Conservation (phyloP, 2,113 vertebrate genomes). For the Pteruthius melanotis region DNA sequence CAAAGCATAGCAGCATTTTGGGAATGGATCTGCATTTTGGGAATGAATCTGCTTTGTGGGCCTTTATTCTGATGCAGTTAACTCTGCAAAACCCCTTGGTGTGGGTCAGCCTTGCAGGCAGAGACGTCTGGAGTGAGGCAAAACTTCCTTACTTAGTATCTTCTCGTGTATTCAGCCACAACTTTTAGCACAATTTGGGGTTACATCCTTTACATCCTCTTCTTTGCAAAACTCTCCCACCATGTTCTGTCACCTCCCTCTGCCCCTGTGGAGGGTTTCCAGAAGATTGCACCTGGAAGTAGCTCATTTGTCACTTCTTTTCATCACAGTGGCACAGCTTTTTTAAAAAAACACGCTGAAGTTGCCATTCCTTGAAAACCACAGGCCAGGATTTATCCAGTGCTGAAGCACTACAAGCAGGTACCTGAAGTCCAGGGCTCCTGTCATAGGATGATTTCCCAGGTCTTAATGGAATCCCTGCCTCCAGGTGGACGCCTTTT, state of each 20-base stretch:
- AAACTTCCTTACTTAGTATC: accelerated
- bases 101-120: not conserved
- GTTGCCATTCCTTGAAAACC: not conserved
- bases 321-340: not conserved
- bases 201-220: not conserved
- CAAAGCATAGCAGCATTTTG: not conserved
- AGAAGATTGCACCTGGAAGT: not conserved
- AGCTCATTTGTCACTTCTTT: not conserved
- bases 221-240: not conserved
- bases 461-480: not conserved
- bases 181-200: not conserved
- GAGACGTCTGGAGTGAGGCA: not conserved
- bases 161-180: not conserved
- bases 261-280: not conserved
- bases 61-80: not conserved
- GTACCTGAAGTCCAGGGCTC: not conserved
- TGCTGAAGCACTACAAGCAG: not conserved
- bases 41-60: not conserved
- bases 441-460: not conserved
- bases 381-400: not conserved
- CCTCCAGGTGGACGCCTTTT: not conserved
- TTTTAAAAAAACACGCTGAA: not conserved
- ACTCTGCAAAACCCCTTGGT: not conserved
- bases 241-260: not conserved
- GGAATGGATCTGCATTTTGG: not conserved